phyloP scores from a whole-genome alignment of 2,888 invertebrate genomes.

The Hypercompe scribonia region DNA sequence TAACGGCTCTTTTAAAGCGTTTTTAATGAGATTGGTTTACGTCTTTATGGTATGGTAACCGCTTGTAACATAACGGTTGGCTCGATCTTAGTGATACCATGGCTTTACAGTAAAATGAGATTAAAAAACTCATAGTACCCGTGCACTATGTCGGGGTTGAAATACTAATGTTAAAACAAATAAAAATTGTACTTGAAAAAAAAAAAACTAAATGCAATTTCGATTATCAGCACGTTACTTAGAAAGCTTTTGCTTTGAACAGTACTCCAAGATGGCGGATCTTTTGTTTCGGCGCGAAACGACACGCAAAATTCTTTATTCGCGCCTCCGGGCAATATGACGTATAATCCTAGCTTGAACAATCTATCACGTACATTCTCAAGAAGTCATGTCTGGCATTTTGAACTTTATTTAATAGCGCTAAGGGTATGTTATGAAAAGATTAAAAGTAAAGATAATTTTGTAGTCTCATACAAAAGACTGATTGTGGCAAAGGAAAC shows the following conservation, averaged over 20 bases:
- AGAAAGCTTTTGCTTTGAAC: constrained; percentile 45
- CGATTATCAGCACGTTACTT: constrained; percentile 33
- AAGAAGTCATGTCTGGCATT: constrained; percentile 11
- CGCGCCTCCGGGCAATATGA: constrained; percentile 63
- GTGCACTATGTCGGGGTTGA: no score
- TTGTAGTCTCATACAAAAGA: constrained; percentile 58
- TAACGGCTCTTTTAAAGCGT: no score
- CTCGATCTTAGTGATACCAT: no score
- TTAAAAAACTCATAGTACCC: not conserved
- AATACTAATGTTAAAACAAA: not conserved
- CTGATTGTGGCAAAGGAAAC: constrained; percentile 67
- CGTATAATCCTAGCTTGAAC: constrained; percentile 38
- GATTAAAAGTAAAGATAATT: constrained; percentile 14
- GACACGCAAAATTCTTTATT: constrained; percentile 66
- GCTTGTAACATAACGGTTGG: no score
- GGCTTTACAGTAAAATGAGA: no score
- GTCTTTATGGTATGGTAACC: no score
- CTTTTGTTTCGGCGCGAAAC: constrained; percentile 66
- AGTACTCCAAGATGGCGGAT: constrained; percentile 52
- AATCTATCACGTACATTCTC: constrained; percentile 4
- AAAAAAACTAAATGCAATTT: constrained; percentile 16
- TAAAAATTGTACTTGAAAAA: not conserved
- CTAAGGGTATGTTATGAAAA: not conserved
- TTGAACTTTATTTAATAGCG: constrained; percentile 10
- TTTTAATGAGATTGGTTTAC: no score